Evolutionary conservation across 2,888 invertebrate species (phyloP).

Genomic region (Drosophila aldrichi): DNA sequence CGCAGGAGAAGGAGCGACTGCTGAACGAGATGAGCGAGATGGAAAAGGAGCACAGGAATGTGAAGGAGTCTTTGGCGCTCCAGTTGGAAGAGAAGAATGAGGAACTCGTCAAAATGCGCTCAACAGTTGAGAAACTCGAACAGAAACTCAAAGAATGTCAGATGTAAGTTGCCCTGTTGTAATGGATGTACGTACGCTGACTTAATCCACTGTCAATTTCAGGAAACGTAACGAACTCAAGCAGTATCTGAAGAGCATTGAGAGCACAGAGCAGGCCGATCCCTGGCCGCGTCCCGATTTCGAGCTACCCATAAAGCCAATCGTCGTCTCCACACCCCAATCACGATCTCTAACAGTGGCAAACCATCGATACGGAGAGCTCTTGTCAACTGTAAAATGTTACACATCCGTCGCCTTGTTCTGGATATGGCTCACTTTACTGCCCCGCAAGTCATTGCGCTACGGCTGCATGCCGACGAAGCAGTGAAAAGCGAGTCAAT

Average conservation of each 20-base stretch:
- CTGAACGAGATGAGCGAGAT: constrained; percentile 42
- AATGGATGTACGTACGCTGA: no score
- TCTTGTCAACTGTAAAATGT: constrained; percentile 2
- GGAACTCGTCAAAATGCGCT: constrained; percentile 22
- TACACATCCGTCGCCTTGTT: background rate
- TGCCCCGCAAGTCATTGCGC: constrained; percentile 28
- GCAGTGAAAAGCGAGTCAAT: background rate
- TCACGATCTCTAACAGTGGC: background rate
- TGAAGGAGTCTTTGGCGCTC: constrained; percentile 40
- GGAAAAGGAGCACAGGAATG: constrained; percentile 33
- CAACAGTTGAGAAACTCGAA: constrained; percentile 26
- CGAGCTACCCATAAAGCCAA: background rate
- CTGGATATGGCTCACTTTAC: constrained; percentile 12
- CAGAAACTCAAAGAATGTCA: background rate
- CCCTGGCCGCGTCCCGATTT: background rate
- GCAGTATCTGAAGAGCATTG: background rate
- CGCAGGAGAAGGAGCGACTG: constrained; percentile 54
- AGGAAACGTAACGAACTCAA: constrained; percentile 16
- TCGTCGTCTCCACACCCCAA: background rate
- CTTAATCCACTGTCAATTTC: constrained; percentile 8
- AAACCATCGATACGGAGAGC: background rate
- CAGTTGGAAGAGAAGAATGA: constrained; percentile 52
- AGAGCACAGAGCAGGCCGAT: background rate
- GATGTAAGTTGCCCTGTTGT: constrained; percentile 18
- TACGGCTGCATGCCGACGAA: constrained; percentile 16